phyloP scores from a whole-genome alignment of 2,113 vertebrate species.

The Rhinoderma darwinii region DNA sequence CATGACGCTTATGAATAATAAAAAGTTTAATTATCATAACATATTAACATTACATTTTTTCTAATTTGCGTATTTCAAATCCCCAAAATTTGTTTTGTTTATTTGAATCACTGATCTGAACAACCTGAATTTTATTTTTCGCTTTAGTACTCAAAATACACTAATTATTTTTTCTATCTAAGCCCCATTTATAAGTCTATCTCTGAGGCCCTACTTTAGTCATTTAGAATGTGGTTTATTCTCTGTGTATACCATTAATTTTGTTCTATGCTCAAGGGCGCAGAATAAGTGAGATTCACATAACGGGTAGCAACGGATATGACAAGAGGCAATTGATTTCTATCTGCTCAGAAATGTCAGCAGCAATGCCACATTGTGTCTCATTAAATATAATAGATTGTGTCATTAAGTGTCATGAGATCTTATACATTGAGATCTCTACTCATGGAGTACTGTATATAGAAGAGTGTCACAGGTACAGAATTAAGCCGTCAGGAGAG shows the following conservation, averaged over 20 bases:
- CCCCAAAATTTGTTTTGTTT: neutral
- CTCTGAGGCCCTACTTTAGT: neutral
- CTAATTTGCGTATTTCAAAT: neutral
- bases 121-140: neutral
- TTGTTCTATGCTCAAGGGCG: slow-evolving; percentile 37
- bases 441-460: slow-evolving; percentile 17
- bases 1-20: neutral
- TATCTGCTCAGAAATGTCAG: slow-evolving; percentile 52
- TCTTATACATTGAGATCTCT: slow-evolving; percentile 47
- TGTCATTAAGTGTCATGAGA: slow-evolving; percentile 57
- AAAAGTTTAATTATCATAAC: too few relatives aligned
- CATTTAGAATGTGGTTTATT: slow-evolving; percentile 17
- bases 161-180: neutral
- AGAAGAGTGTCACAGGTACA: neutral
- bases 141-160: neutral
- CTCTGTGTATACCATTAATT: slow-evolving; percentile 37
- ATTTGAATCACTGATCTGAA: neutral
- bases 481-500: slow-evolving; percentile 45
- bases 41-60: neutral
- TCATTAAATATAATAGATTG: slow-evolving; percentile 57
- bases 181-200: neutral
- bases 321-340: slow-evolving; percentile 52
- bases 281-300: slow-evolving; percentile 48
- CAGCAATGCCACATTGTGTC: slow-evolving; percentile 57
- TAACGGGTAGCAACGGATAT: slow-evolving; percentile 48